A percentile compares a stretch with the other conserved stretches of the same genome.
phyloP scores from a whole-genome alignment of 2,113 vertebrate species.

The Pardalotus punctatus region DNA sequence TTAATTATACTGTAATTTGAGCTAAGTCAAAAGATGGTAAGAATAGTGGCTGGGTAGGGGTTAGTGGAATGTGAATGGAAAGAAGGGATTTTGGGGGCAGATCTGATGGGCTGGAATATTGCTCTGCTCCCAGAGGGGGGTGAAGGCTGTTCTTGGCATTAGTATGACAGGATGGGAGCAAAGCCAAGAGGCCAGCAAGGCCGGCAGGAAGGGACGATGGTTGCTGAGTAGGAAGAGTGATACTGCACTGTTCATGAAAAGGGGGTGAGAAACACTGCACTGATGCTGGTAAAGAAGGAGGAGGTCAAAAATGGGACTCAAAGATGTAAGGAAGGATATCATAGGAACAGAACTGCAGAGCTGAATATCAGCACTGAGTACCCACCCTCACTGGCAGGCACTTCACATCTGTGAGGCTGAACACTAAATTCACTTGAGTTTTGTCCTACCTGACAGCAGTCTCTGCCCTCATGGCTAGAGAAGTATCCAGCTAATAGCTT shows the following conservation, averaged over 20 bases:
- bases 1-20: constrained; percentile 70
- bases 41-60: constrained; percentile 44
- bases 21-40: constrained; percentile 60
- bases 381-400: not conserved
- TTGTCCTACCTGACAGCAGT: not conserved
- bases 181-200: not conserved
- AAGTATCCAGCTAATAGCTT: not conserved
- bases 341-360: not conserved
- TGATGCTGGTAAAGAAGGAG: not conserved
- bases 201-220: not conserved
- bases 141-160: not conserved
- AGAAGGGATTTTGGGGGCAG: constrained; percentile 2
- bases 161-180: not conserved
- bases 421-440: not conserved
- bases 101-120: constrained; percentile 28
- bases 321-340: not conserved
- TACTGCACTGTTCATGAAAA: not conserved
- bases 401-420: not conserved
- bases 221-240: not conserved
- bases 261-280: not conserved
- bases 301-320: not conserved
- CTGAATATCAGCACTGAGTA: not conserved
- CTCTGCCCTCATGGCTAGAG: not conserved
- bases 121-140: not conserved
- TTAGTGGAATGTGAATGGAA: constrained; percentile 42